Base-by-base conservation (phyloP, 2,113 vertebrate species). In the Chionodraco myersi region DNA sequence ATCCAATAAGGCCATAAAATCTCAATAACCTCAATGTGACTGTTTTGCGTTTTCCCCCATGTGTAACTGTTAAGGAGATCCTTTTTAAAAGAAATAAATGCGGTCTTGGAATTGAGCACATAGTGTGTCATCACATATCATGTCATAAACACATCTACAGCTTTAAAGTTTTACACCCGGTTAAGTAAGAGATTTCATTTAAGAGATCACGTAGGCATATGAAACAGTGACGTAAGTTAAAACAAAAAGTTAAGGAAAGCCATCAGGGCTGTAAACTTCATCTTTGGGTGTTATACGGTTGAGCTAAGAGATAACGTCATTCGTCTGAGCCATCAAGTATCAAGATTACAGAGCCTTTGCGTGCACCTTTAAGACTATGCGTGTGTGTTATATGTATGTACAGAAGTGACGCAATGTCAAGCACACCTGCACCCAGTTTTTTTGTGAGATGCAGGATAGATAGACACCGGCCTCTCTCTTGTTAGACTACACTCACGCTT, bases 371-470 rank as follows among this genome's bases (percentile, higher is more conserved):
- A 51, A 58, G 51, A 34, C 56, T 64, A 65, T 10, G 59, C 8
- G 30, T 23, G 66, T 0, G 51, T 57, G 60, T 72, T 59, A 13
- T 51, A 56, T 53, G 48, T 52, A 41, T 68, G 77, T 72, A 12
- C 15, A 47, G 65, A 18, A 48, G 23, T 93, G 78, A 90, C 34
- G 77, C 87, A 73, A 88, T 84, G 61, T 72, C 65, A 68, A 73
- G 63, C 80, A 80, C 90, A 91, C 88, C 88, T 91, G 83, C 60
- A 67, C 23, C 41, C 2, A 21, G 65, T 86, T 90, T 87, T 83
- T 71, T 82, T 62, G 70, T 45, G 65, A 85, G 77, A 81, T 84
- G 34, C 62, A 59, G 80, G 77, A 56, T 53, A 81, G 75, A 89
- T 72, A 79, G 72, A 79, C 16, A 15, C 11, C n/a, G 34, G 52